Base-by-base conservation (phyloP, 2,113 vertebrate genomes). In the Lepisosteus osseus region DNA sequence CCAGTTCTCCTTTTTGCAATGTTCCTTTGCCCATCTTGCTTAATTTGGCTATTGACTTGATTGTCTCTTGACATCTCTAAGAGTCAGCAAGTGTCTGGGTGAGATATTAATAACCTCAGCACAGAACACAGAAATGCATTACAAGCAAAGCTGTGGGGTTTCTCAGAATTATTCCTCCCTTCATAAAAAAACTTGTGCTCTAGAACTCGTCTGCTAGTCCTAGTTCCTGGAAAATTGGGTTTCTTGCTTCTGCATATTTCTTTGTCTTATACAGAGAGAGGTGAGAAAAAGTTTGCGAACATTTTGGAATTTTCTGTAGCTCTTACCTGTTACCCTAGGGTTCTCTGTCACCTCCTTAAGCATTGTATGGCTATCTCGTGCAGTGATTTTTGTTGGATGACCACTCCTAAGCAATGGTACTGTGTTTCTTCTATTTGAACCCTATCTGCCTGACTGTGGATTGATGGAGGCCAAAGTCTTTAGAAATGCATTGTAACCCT, bases 71-170 rank as follows among this genome's bases (percentile, higher is more conserved):
- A 51, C 47, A 51, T 7, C 59, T 7, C 43, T 45, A 4, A 47
- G 43, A 7, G 51, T 68, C 66, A 29, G 47, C 66, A 67, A 45
- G 14, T 45, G 9, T 43, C 13, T 15, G 66, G 45, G n/a, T n/a
- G 67, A 47, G 51, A 68, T 68, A 47, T 68, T 44, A 67, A 67
- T 67, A 67, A 44, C 13, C 65, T 45, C 13, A 17, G 65, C 45
- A 67, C 42, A 44, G 9, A 54, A 47, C n/a, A 7, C 14, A 29
- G 29, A 29, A 61, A 45, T 9, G 15, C 67, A 17, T 55, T 61
- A 15, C 17, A 15, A 68, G 67, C 47, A 55, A 40, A 41, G 40
- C 15, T 40, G 29, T n/a, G 54, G 42, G 12, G n/a, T 14, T 45
- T 47, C 47, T 4, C 7, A 29, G 54, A 54, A 7, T 67, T 68